Evolutionary conservation across 2,888 invertebrate species (phyloP).

Genomic region (Caenorhabditis zanzibari): DNA sequence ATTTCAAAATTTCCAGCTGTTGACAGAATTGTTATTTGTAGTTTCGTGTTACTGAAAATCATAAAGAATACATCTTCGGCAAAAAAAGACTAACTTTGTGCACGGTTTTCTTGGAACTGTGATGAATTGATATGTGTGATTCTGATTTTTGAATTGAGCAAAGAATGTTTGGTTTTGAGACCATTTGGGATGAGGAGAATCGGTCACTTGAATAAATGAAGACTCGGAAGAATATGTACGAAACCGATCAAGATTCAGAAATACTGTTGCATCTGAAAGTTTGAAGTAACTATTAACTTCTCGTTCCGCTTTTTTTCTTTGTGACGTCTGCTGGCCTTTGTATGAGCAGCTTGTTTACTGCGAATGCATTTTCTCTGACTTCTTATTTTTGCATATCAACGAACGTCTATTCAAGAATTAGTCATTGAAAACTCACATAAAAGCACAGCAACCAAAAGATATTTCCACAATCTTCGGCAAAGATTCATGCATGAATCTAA

Average conservation of each 20-base stretch:
- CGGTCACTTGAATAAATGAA: background rate
- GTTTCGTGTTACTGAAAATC: slow-evolving; percentile 60
- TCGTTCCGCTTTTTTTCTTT: no score
- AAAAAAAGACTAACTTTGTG: slow-evolving; percentile 24
- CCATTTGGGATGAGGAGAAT: background rate
- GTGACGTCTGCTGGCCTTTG: no score
- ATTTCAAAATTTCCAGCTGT: slow-evolving; percentile 59
- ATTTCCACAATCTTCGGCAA: slow-evolving; percentile 54
- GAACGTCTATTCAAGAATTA: background rate
- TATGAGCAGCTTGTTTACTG: background rate
- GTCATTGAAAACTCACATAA: slow-evolving; percentile 38
- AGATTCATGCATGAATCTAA: slow-evolving; percentile 65
- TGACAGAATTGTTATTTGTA: slow-evolving; percentile 64
- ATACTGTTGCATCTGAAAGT: slow-evolving; percentile 35
- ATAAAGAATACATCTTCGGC: background rate
- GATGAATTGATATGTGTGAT: slow-evolving; percentile 47
- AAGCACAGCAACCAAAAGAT: slow-evolving; percentile 11
- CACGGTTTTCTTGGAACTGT: slow-evolving; percentile 37
- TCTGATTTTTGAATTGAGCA: slow-evolving; percentile 54
- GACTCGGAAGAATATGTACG: slow-evolving; percentile 22
- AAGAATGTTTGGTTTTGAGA: background rate
- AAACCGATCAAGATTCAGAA: slow-evolving; percentile 41
- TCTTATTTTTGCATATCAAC: background rate
- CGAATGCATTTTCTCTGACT: background rate
- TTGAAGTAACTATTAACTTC: background rate